Evolutionary conservation across 2,888 invertebrate genomes (phyloP), one percentile per base, ranked within the genome.

Genomic region (Apotomis betuletana): DNA sequence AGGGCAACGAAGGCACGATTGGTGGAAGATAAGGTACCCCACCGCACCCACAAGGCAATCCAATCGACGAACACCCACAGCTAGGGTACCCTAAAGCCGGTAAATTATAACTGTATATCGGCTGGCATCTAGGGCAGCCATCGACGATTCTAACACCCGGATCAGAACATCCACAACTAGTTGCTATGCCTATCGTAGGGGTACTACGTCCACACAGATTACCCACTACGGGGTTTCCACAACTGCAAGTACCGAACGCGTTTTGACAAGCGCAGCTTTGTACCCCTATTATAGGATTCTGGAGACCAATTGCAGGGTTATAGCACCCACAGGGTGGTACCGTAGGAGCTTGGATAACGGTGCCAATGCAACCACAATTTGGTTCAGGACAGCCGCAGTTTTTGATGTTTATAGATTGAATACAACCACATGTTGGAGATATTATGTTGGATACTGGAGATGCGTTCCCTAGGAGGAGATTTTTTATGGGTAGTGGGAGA

Each of bases 241-340:
- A 72, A 12, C 8, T 10, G 41, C 72, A 72, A 3, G 71, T 27
- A 3, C 67, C 72, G 5, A 46, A 71, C 2, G 71, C 13, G 13
- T 67, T 71, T 0, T 12, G 6, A 5, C 67, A 72, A 12, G 51
- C 71, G 44, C 71, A 72, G 38, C 15, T 59, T 54, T 68, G 67
- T 0, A 72, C 63, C 12, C 63, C 63, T n/a, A 68, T 38, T 9
- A 72, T 6, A 8, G 72, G 68, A 27, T 63, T 68, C 0, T 57
- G 63, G 13, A 72, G 15, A 2, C 72, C 72, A 5, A 72, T 54
- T 0, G 72, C 72, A 0, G 68, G 57, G 51, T 63, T 72, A 46
- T n/a, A 65, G 52, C 70, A 81, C 3, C 79, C 81, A 52, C 78
- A 81, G 4, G 74, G 73, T 0, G 82, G 75, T 15, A 71, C 67